phyloP scores from a whole-genome alignment of 2,888 invertebrate species.

The Plebejus anna region DNA sequence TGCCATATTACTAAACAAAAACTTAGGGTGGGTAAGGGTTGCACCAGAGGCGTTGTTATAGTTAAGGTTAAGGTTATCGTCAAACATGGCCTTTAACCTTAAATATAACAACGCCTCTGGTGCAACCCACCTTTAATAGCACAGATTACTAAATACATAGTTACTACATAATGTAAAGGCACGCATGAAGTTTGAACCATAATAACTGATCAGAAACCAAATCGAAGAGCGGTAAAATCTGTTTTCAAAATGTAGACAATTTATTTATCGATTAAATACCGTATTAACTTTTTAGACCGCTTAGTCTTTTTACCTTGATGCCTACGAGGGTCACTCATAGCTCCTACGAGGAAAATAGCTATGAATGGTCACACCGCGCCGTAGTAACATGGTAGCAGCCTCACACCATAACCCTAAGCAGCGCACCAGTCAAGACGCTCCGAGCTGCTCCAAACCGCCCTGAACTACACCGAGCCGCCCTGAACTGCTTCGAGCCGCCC shows the following conservation, averaged over 20 bases:
- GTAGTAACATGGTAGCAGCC: background rate
- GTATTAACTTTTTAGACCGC: background rate
- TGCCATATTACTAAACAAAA: too few relatives aligned
- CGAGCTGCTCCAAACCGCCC: background rate
- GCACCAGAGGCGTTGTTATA: too few relatives aligned
- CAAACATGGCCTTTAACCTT: too few relatives aligned
- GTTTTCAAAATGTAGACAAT: background rate
- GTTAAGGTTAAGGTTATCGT: too few relatives aligned
- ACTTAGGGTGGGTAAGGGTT: too few relatives aligned
- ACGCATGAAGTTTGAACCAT: background rate
- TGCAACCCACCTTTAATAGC: too few relatives aligned
- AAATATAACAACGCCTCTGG: too few relatives aligned
- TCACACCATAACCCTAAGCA: background rate
- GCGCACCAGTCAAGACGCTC: background rate
- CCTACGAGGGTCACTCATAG: too few relatives aligned
- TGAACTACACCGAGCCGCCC: constrained; percentile 9
- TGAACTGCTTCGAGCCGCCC: constrained; percentile 31
- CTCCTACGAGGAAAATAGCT: background rate
- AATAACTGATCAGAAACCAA: too few relatives aligned
- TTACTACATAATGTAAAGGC: too few relatives aligned
- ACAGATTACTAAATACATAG: too few relatives aligned
- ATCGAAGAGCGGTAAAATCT: background rate
- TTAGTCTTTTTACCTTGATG: too few relatives aligned
- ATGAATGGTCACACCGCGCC: background rate
- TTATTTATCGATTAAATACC: background rate